These are phyloP conservation scores for chimpanzee (Pan troglodytes) DNA, from an alignment of 2,113 vertebrate genomes.

Conservation along the genomic window NHGRI_mPanTro3-v2.1_pri NC_072401.2:113180501-113181000, in stretches of 20 bases:
- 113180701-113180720: neutral
- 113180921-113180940: neutral
- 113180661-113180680: neutral
- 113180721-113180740: neutral
- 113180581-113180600: neutral
- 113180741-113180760: neutral
- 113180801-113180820: neutral
- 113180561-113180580: neutral
- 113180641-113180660: neutral
- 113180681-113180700: neutral
- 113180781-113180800: neutral
- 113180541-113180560: neutral
- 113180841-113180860: neutral
- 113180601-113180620: neutral
- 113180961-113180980: neutral
- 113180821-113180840: neutral
- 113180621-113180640: neutral
- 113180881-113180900: neutral
- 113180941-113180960: neutral
- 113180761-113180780: neutral
- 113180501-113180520: neutral
- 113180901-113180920: neutral
- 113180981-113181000: neutral
- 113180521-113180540: neutral
- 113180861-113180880: neutral